Evolutionary conservation across 1,140 invertebrate species (phyloP).

Genomic region (Druon quercuslanigerum): DNA sequence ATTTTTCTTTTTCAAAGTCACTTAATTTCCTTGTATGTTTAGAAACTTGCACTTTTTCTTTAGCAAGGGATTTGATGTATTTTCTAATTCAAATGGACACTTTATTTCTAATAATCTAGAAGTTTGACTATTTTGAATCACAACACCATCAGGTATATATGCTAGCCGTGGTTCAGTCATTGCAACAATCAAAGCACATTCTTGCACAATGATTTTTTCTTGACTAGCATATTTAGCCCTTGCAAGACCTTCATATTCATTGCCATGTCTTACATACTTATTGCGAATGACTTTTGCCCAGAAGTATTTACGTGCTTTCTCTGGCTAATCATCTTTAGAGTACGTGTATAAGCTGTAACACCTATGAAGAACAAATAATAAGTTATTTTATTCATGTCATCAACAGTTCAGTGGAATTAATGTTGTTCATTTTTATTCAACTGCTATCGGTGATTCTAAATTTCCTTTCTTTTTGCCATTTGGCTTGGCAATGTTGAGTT

Average conservation of each 20-base stretch:
- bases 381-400: neutral
- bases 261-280: constrained; percentile 28
- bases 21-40: no score
- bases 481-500: constrained; percentile 22
- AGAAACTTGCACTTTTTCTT: no score
- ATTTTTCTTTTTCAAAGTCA: no score
- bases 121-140: constrained; percentile 35
- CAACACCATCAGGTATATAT: constrained; percentile 46
- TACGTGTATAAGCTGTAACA: constrained; percentile 36
- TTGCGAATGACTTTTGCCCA: neutral
- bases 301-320: constrained; percentile 17
- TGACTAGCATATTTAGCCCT: neutral
- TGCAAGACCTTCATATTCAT: constrained; percentile 28
- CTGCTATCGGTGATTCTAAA: constrained; percentile 40
- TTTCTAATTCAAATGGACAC: constrained; percentile 19
- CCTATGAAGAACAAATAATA: neutral
- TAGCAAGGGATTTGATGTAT: no score
- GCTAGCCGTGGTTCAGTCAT: constrained; percentile 42
- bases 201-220: constrained; percentile 15
- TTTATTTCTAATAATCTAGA: constrained; percentile 36
- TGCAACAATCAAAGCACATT: constrained; percentile 46
- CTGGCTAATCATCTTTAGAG: constrained; percentile 37
- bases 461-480: constrained; percentile 37
- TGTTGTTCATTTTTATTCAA: neutral
- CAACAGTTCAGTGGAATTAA: no score